Base-by-base conservation (phyloP, 35 echinoderm and acorn worm species). In the Acanthaster planci region DNA sequence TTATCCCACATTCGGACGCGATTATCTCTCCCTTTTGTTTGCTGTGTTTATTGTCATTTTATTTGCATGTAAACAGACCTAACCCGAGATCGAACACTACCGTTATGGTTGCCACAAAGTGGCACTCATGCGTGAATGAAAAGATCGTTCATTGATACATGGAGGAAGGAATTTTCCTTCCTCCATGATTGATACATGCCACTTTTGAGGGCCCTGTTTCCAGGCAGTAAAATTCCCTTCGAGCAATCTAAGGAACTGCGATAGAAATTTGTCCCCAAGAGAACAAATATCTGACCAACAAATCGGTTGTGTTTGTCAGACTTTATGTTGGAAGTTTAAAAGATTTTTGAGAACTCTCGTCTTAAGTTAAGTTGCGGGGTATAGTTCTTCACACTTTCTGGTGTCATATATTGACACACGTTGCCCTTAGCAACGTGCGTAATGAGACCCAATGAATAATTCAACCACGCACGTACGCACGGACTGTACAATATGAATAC, bases 371-470 rank as follows among this genome's bases (percentile, higher is more conserved):
- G 34, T 31, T 12, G 27, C 1, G 0, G 19, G 16, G 56, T 21
- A 1, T 8, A n/a, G 54, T 56, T 22, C n/a, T n/a, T 22, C 6
- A 23, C 64, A 14, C 64, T 34, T 31, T 29, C 9, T 15, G 17
- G 14, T 5, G 1, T 26, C 34, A 72, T 10, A 7, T 72, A 72
- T 72, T 72, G 64, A 35, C 26, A 34, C 23, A 72, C 34, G 64
- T 72, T 72, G 64, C 64, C 64, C 64, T 3, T 72, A 72, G 64
- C 64, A 72, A 72, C 64, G n/a, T 72, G n/a, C 64, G 64, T 72
- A 72, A 72, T 72, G 64, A 72, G 26, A 34, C 64, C 19, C 6
- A 72, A 34, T 72, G 64, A 26, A 15, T 72, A 34, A 68, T n/a
- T 67, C 59, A n/a, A 72, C 34, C n/a, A 23, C 31, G 22, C 26